Conservation (phyloP, 2,888 invertebrate species). For the Philopedon plagiatum region DNA sequence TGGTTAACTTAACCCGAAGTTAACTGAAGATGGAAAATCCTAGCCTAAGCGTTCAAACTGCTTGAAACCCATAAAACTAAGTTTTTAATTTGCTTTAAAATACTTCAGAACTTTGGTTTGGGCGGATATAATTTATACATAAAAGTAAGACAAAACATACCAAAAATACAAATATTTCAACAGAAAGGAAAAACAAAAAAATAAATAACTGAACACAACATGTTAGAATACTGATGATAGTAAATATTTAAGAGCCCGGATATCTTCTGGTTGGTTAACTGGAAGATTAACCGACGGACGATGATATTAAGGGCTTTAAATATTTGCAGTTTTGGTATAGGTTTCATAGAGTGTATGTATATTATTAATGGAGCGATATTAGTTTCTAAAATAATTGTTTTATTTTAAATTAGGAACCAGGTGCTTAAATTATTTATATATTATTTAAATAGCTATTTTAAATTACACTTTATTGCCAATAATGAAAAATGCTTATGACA, state of each 20-base stretch:
- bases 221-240: slow-evolving; percentile 58
- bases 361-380: slow-evolving; percentile 54
- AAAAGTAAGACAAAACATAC: slow-evolving; percentile 57
- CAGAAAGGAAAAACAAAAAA: slow-evolving; percentile 52
- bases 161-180: slow-evolving; percentile 63
- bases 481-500: slow-evolving; percentile 59
- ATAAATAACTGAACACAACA: slow-evolving; percentile 60
- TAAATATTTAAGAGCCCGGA: slow-evolving; percentile 40
- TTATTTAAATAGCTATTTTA: slow-evolving; percentile 66
- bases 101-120: slow-evolving; percentile 64
- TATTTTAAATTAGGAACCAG: slow-evolving; percentile 68
- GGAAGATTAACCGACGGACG: slow-evolving; percentile 28
- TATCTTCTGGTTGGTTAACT: slow-evolving; percentile 37
- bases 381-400: slow-evolving; percentile 63
- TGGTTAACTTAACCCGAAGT: not conserved
- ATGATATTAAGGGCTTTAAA: slow-evolving; percentile 51
- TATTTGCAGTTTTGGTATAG: slow-evolving; percentile 63
- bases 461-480: slow-evolving; percentile 63
- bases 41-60: slow-evolving; percentile 4
- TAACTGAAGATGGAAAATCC: not conserved
- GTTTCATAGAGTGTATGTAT: slow-evolving; percentile 48
- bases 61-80: slow-evolving; percentile 19
- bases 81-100: slow-evolving; percentile 54
- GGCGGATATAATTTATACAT: slow-evolving; percentile 39
- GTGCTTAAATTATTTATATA: slow-evolving; percentile 64